phyloP scores from a whole-genome alignment of 1,140 invertebrate genomes.

The Cryptotermes secundus region DNA sequence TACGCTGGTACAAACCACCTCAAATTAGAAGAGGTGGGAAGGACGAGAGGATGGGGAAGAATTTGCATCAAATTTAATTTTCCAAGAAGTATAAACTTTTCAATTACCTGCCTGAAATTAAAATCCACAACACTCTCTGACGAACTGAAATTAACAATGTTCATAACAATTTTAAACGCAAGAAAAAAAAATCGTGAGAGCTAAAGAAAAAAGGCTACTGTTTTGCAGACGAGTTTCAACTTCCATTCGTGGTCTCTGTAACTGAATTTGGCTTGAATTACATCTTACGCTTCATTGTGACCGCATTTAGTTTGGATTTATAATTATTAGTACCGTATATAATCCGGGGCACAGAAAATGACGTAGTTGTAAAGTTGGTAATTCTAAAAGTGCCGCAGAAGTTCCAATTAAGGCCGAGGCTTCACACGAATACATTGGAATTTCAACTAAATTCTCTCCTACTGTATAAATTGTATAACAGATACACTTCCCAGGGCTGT shows the following conservation, averaged over 20 bases:
- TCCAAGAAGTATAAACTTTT: constrained; percentile 27
- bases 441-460: neutral
- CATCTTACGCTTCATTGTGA: neutral
- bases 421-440: neutral
- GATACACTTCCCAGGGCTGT: neutral
- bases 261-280: neutral
- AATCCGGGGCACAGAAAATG: neutral
- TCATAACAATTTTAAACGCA: constrained; percentile 18
- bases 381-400: neutral
- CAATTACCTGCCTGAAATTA: constrained; percentile 26
- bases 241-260: neutral
- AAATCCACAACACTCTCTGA: constrained; percentile 26
- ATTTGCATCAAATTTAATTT: constrained; percentile 29
- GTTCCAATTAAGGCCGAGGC: neutral
- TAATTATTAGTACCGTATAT: neutral
- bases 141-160: constrained; percentile 22
- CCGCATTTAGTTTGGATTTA: neutral
- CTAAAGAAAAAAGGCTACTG: neutral
- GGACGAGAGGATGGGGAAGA: neutral
- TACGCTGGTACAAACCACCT: constrained; percentile 22
- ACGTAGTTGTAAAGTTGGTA: neutral
- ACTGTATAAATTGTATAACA: neutral
- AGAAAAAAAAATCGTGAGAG: neutral
- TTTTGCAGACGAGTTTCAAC: neutral
- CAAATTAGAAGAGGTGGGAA: constrained; percentile 13